Evolutionary conservation across 2,113 vertebrate genomes (phyloP), one percentile per base, ranked within the genome.

Genomic region (Catharus bicknelli): DNA sequence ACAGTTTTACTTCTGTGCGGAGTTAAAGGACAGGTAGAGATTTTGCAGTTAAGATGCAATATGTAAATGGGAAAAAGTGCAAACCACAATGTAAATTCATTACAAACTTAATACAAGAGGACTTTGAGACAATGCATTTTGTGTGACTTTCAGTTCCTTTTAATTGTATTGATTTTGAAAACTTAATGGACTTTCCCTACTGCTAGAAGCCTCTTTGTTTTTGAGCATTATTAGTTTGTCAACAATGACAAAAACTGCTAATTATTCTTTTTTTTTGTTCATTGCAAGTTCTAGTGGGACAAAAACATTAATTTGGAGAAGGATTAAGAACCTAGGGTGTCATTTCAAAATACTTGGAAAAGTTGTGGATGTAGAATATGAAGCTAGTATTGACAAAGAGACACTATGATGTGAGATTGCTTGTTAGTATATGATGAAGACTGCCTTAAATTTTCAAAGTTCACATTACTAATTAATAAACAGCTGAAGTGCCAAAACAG

Each of bases 391-490:
- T 85, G 42, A 83, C 85, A 67, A 96, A 67, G 29, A 76, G 80
- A 91, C 48, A n/a, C 38, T 91, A 64, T 72, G 38, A 38, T 38
- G 38, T 38, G 76, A 95, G 48, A 64, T 79, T 96, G 57, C 73
- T 87, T 93, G 29, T 82, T 85, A 96, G 55, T 30, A 15, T 62
- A 88, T 42, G 57, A 82, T 66, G 30, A 94, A 77, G 95, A 66
- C 47, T 76, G 59, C 83, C 70, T 79, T 78, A 42, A 78, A 48
- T 84, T 38, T 57, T 93, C 64, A 61, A 77, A 76, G 69, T 83
- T 93, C 88, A 86, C 36, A 83, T 90, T 51, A 95, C 90, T 96
- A 94, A 96, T 93, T 88, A 93, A 96, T 90, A 88, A 47, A 86
- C 15, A 79, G 22, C 78, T 53, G 76, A 96, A 95, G 79, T 94